Evolutionary conservation across 2,797 vertebrate species (phyloP), one percentile per base, ranked within the genome.

Genomic region (Enteromius viviparus): DNA sequence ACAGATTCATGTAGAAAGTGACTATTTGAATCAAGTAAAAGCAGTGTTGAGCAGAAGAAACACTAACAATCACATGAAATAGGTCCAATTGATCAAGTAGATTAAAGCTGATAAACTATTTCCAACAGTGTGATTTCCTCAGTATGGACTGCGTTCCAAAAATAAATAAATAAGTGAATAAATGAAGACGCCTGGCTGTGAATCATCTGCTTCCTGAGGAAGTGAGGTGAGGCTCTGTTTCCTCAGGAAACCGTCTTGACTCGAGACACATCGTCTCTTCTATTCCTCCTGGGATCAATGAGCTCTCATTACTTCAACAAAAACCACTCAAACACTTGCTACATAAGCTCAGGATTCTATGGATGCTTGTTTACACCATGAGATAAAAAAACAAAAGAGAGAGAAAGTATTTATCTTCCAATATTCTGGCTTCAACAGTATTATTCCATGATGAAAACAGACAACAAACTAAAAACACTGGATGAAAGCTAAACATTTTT

Each of bases 181-280:
- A 37, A 17, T 51, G 42, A 65, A 65, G 80, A 64, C 10, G 76
- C 19, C 60, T 34, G 49, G 60, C 72, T 23, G 60, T 87, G 89
- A 90, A 62, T 87, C 85, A 85, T 83, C 32, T 37, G 60, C 75
- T 88, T 88, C 88, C 85, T 86, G 88, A 88, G 87, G 86, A 89
- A 89, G 85, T 69, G 80, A 76, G 78, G 82, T 81, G 40, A 86
- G 85, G 78, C 87, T 91, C 21, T 2, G 83, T 89, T 91, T 91
- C 89, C 90, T 90, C 72, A 89, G 90, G 90, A 91, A 91, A 86
- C 66, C 85, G 81, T 84, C 83, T 53, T 83, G 82, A 85, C 88
- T 82, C 78, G 70, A 78, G 87, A 76, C 85, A 79, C 42, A 86
- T 66, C 71, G 75, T 26, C 62, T 58, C 45, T 84, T 82, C 69